Evolutionary conservation across 2,113 vertebrate genomes (phyloP).

Genomic region (Hippopotamus amphibius): DNA sequence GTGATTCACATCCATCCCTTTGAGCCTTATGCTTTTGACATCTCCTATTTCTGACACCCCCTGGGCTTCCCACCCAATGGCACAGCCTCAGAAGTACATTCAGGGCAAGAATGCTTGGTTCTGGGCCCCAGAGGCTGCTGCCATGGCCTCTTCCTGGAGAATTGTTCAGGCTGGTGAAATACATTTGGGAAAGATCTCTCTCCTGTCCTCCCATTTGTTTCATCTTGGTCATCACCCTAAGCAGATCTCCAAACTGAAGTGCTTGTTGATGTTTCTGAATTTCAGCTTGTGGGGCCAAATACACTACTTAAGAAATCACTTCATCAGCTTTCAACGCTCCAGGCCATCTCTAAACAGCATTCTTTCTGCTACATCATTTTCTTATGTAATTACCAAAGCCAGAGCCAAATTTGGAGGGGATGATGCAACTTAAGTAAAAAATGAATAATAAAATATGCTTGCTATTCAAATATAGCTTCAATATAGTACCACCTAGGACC

Average conservation of each 20-base stretch:
- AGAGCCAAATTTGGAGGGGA: background rate
- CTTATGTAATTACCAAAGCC: background rate
- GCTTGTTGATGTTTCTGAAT: background rate
- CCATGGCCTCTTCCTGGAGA: background rate
- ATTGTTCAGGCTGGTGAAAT: background rate
- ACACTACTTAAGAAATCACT: background rate
- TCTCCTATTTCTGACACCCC: background rate
- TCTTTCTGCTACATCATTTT: background rate
- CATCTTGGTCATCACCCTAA: background rate
- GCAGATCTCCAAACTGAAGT: conserved; percentile 18
- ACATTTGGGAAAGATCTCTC: background rate
- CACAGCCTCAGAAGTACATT: background rate
- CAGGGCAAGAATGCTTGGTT: background rate
- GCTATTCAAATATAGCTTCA: background rate
- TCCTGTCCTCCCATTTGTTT: background rate
- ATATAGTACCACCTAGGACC: background rate
- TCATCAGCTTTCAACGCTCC: background rate
- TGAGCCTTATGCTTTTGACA: background rate
- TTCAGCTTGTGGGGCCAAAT: background rate
- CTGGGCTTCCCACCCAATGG: background rate
- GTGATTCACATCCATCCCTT: background rate
- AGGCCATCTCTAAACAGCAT: background rate
- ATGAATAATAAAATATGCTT: background rate
- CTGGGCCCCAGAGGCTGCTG: background rate
- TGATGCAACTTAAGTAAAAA: background rate